These are phyloP conservation scores for Doris montereyensis DNA, from an alignment of 2,888 invertebrate species.

Conservation along the genomic window DNA sequence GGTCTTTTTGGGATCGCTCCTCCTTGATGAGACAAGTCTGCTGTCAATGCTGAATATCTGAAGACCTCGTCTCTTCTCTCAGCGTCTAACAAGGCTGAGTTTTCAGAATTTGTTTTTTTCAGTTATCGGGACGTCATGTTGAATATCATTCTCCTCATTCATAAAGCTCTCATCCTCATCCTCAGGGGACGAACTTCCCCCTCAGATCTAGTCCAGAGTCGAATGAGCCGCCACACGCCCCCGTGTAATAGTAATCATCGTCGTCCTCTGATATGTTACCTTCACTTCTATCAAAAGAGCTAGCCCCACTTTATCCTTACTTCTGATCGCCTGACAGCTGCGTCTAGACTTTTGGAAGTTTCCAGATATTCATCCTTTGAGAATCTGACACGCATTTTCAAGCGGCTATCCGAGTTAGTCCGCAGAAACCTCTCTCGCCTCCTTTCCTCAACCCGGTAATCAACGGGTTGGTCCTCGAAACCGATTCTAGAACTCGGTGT, in stretches of 20 bases:
- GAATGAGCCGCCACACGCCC: not conserved
- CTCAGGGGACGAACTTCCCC: not conserved
- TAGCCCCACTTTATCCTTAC: no score
- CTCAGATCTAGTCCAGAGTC: not conserved
- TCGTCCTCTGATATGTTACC: not conserved
- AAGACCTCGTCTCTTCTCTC: no score
- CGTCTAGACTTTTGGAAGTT: slow-evolving; percentile 14
- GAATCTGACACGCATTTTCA: slow-evolving; percentile 31
- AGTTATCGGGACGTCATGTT: no score
- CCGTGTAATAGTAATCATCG: not conserved
- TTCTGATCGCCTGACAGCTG: not conserved
- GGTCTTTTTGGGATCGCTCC: no score
- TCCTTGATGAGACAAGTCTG: no score
- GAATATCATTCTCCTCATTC: no score
- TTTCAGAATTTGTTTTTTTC: no score
- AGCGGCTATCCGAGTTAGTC: slow-evolving; percentile 34
- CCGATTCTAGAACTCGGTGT: no score
- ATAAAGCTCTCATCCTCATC: no score
- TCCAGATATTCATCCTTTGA: slow-evolving; percentile 10
- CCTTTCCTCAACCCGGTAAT: not conserved
- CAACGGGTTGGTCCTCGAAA: no score
- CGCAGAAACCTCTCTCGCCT: slow-evolving; percentile 26
- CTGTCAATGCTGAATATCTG: no score
- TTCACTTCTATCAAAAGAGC: not conserved
- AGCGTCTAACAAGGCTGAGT: no score